Evolutionary conservation across 30 jellyfish, hydroid and myxozoan species (phyloP).

Genomic region (Hydractinia symbiolongicarpus): DNA sequence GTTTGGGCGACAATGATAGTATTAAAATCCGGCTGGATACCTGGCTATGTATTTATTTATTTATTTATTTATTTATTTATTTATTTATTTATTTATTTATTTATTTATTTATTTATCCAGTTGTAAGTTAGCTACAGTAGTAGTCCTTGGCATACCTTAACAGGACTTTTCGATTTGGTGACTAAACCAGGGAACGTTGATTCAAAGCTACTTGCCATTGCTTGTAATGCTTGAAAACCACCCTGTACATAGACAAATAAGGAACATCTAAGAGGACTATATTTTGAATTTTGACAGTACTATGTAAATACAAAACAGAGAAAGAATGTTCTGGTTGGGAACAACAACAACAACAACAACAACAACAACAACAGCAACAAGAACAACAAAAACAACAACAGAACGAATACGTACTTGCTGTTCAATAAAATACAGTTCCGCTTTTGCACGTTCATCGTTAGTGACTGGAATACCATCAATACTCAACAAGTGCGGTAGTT

Average conservation of each 20-base stretch:
- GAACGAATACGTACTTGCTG: slow-evolving; percentile 53
- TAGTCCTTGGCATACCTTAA: slow-evolving; percentile 10
- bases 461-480: slow-evolving; percentile 94
- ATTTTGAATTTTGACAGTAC: too few relatives aligned
- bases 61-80: too few relatives aligned
- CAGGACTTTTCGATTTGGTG: slow-evolving; percentile 10
- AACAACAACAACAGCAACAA: too few relatives aligned
- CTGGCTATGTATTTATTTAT: too few relatives aligned
- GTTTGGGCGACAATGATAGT: too few relatives aligned
- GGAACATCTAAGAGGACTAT: neutral
- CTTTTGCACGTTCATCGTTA: slow-evolving; percentile 86
- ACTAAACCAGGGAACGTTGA: slow-evolving; percentile 14
- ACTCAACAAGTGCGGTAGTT: slow-evolving; percentile 66
- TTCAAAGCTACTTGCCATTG: slow-evolving; percentile 22
- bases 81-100: too few relatives aligned
- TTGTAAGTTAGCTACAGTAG: too few relatives aligned
- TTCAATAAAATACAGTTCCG: slow-evolving; percentile 81
- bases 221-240: slow-evolving; percentile 40
- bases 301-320: neutral
- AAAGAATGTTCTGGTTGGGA: neutral
- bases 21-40: too few relatives aligned
- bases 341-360: too few relatives aligned
- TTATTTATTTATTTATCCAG: too few relatives aligned
- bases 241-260: slow-evolving; percentile 30
- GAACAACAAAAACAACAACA: neutral